Evolutionary conservation across 2,797 vertebrate genomes (phyloP), one percentile per base, ranked within the genome.

Genomic region (Limnodromus scolopaceus): DNA sequence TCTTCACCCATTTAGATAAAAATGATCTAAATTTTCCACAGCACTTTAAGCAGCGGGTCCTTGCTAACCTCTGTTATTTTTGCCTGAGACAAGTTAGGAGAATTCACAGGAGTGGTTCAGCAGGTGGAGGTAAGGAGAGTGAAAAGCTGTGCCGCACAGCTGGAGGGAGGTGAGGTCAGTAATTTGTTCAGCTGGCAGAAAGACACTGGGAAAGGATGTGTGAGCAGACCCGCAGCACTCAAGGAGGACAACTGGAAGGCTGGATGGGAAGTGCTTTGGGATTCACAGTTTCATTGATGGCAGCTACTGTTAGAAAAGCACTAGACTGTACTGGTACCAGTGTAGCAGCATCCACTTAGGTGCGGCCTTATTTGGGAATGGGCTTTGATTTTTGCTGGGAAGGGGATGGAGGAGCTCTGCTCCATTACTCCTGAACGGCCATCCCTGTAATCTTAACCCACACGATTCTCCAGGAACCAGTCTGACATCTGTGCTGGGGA

Each of bases 31-130:
- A 51, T 89, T 91, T 87, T 91, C 66, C 36, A n/a, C 13, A 49
- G 19, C 54, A 58, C 38, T 87, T 94, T 76, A 58, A 66, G 63
- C 55, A 91, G 46, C 51, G 34, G 55, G 48, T 92, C 71, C 64
- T 77, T 85, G 15, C 66, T 93, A 93, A 87, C 75, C 84, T 87
- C 46, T 20, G 75, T 72, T 89, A 55, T 77, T 95, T 93, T 91
- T 89, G 41, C 63, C 87, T 16, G 34, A 76, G 46, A 70, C 4
- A 12, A 77, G 41, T 53, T 39, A 57, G 43, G 60, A 89, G 58
- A 51, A 45, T 64, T 81, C 55, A 48, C 1, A 3, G 46, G 68
- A 83, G 32, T 0, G 3, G 25, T 89, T 92, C 65, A 30, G 57
- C 19, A 86, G 45, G 65, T 53, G 75, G 49, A 53, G 19, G 53